Percentiles rank a stretch among this genome's conserved stretches.
These are phyloP conservation scores for Lumbricus terrestris DNA, from an alignment of 2,888 invertebrate genomes.

Conservation along the genomic window DNA sequence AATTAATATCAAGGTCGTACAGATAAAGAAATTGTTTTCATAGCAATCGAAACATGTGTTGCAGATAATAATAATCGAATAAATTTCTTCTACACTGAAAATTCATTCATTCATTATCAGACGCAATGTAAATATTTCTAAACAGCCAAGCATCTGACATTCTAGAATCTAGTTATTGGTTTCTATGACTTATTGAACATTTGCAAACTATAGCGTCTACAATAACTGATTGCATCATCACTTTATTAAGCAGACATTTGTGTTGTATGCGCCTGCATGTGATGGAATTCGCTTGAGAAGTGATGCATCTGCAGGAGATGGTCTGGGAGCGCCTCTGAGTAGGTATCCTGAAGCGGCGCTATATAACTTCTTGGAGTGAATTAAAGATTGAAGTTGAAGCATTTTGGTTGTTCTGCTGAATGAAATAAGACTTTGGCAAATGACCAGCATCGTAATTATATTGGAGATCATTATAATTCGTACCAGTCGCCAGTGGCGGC, in stretches of 20 bases:
- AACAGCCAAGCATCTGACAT: neutral
- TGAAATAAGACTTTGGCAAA: neutral
- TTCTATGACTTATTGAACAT: neutral
- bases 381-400: too few relatives aligned
- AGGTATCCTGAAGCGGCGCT: too few relatives aligned
- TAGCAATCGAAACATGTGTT: neutral
- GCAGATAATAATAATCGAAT: neutral
- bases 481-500: too few relatives aligned
- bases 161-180: neutral
- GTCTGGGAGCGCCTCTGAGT: too few relatives aligned
- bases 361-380: too few relatives aligned
- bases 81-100: neutral
- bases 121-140: neutral
- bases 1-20: too few relatives aligned
- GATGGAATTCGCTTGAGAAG: neutral
- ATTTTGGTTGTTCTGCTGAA: neutral
- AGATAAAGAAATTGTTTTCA: neutral
- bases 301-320: neutral
- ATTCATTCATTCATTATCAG: neutral
- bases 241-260: too few relatives aligned
- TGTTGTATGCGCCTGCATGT: too few relatives aligned
- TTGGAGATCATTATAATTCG: too few relatives aligned
- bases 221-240: neutral
- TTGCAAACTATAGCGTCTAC: neutral
- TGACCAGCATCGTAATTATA: too few relatives aligned